Evolutionary conservation across 2,888 invertebrate genomes (phyloP).

Genomic region (Ferdinandea cuprea): DNA sequence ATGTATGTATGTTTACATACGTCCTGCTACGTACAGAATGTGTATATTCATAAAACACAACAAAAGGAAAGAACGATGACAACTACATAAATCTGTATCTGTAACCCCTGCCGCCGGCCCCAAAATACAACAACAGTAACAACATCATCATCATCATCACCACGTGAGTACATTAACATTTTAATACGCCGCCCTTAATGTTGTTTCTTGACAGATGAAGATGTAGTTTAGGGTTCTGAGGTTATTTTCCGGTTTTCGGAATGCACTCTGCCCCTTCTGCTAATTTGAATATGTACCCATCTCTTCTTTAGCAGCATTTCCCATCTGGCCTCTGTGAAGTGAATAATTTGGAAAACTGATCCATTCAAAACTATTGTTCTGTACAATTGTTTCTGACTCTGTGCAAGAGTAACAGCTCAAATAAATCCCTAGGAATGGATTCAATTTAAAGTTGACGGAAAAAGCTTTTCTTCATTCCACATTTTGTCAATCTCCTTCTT

Average conservation of each 20-base stretch:
- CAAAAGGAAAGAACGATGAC: conserved; percentile 3
- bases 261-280: conserved; percentile 66
- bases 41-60: neutral
- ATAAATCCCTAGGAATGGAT: conserved; percentile 65
- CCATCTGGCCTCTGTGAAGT: conserved; percentile 18
- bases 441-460: conserved; percentile 71
- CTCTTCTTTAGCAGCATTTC: neutral
- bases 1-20: too few relatives aligned
- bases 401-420: conserved; percentile 32
- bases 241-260: conserved; percentile 67
- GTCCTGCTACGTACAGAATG: neutral
- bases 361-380: conserved; percentile 8
- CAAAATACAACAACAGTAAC: conserved; percentile 43
- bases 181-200: conserved; percentile 43
- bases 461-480: conserved; percentile 71
- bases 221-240: conserved; percentile 63
- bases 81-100: conserved; percentile 25
- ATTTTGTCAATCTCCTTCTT: conserved; percentile 47
- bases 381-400: conserved; percentile 46
- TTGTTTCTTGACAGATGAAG: conserved; percentile 69
- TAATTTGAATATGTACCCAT: conserved; percentile 52
- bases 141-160: conserved; percentile 56
- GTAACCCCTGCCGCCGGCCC: neutral
- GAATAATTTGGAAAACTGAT: conserved; percentile 46
- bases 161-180: conserved; percentile 70